These are phyloP conservation scores for Sitobion miscanthi DNA, from an alignment of 1,140 invertebrate species.

Conservation along the genomic window DNA sequence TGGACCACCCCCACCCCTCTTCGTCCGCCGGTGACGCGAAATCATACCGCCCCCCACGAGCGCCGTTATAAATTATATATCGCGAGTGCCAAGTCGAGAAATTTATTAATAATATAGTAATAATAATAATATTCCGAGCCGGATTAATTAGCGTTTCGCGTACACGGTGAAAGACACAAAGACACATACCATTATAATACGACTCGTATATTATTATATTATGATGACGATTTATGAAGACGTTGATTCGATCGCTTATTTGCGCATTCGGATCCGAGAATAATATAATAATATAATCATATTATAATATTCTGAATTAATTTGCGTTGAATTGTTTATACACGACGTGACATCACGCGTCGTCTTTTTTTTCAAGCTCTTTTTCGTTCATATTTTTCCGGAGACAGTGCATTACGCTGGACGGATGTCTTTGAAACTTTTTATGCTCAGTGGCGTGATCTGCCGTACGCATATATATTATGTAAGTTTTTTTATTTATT, in stretches of 20 bases:
- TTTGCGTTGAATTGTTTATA: background rate
- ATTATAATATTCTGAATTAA: background rate
- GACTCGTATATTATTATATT: background rate
- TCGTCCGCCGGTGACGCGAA: background rate
- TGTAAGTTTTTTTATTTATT: conserved; percentile 5
- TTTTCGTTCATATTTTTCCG: background rate
- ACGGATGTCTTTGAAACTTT: conserved; percentile 9
- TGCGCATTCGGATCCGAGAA: background rate
- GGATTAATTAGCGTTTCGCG: background rate
- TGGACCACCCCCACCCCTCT: background rate
- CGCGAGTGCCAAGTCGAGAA: background rate
- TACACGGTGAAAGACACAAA: background rate
- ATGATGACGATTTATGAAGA: background rate
- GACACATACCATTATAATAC: background rate
- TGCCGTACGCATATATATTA: background rate
- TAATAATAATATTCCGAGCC: background rate
- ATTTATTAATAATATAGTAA: background rate
- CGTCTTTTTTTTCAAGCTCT: background rate
- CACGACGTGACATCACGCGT: background rate
- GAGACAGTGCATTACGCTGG: background rate
- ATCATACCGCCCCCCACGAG: background rate
- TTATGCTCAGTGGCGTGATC: background rate
- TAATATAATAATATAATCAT: too few relatives aligned
- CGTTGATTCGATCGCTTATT: background rate
- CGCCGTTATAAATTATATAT: background rate